Evolutionary conservation across 2,888 invertebrate species (phyloP), one percentile per base, ranked within the genome.

Genomic region (Chironomus riparius): DNA sequence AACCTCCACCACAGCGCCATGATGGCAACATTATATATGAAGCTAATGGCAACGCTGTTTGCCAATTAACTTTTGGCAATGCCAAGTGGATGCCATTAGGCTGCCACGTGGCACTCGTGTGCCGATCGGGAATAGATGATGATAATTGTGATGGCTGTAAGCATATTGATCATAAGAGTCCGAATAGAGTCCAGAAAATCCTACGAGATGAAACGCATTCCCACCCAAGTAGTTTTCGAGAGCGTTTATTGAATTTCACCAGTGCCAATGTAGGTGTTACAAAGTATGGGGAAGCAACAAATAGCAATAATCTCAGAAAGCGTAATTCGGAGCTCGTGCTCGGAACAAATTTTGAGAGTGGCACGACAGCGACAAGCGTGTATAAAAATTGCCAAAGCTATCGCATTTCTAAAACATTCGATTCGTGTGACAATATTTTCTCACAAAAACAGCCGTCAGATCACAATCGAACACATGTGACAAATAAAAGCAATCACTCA

Each of bases 361-460:
- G 18, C 1, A 7, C 10, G 10, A 7, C 65, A 24, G 1, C 47
- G 5, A 13, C n/a, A 12, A 21, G 61, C 3, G 62, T 68, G 0
- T 74, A 65, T 71, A 71, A 71, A 15, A 47, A 47, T 61, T 18
- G 47, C 28, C 61, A 72, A 47, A 72, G 62, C 13, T 47, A 72
- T 61, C 65, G 68, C 4, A 68, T 68, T 24, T 50, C 47, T 13
- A 70, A 70, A 15, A 70, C 48, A 47, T 70, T 50, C 50, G 70
- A 70, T 24, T 74, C 74, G 22, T 74, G 74, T 48, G 74, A 74
- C 18, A 68, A 74, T 24, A 74, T 74, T 18, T 74, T 15, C 38
- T 15, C 65, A 4, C 50, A 62, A 4, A 50, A 50, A 22, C 21
- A 15, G 22, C 38, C 65, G 2, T 10, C 47, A 13, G 13, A 13